Percentiles rank a stretch among this genome's conserved stretches.
Evolutionary conservation across 2,797 vertebrate species (phyloP).

Genomic region (Gephyroberyx darwinii): DNA sequence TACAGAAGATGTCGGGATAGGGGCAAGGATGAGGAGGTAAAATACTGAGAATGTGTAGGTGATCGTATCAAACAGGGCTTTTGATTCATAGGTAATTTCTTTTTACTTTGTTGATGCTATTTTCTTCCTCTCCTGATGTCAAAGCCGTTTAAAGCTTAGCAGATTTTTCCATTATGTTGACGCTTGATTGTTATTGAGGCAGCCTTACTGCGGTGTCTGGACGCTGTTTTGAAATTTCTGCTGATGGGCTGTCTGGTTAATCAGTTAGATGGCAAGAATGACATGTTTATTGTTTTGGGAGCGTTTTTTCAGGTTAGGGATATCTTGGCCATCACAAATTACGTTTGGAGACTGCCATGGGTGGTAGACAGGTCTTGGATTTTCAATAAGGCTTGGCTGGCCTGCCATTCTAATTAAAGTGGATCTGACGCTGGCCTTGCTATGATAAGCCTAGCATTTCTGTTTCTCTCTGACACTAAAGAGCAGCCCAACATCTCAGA

Average conservation of each 20-base stretch:
- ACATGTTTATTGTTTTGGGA: constrained; percentile 54
- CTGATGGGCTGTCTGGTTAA: constrained; percentile 39
- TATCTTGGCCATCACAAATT: constrained; percentile 55
- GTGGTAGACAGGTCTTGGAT: constrained; percentile 37
- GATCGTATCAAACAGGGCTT: constrained; percentile 6
- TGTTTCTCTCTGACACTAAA: constrained; percentile 33
- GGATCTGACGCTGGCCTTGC: constrained; percentile 40
- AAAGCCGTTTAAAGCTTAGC: constrained; percentile 8
- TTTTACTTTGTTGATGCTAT: constrained; percentile 6
- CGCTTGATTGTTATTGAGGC: constrained; percentile 2
- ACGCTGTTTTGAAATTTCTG: constrained; percentile 24
- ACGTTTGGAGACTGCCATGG: constrained; percentile 41
- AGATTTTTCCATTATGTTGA: constrained; percentile 3
- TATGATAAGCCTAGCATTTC: constrained; percentile 52
- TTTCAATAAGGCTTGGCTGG: constrained; percentile 54
- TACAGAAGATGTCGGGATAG: constrained; percentile 15
- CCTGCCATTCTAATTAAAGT: constrained; percentile 54
- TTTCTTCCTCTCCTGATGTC: constrained; percentile 4
- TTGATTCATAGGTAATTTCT: not conserved
- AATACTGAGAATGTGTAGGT: constrained; percentile 4
- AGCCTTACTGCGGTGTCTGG: constrained; percentile 14
- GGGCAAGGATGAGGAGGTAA: constrained; percentile 2
- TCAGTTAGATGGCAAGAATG: constrained; percentile 36
- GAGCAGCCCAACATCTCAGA: constrained; percentile 29
- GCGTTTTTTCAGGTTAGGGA: constrained; percentile 47